phyloP scores from a whole-genome alignment of 2,797 vertebrate species.

The Gorsachius magnificus region DNA sequence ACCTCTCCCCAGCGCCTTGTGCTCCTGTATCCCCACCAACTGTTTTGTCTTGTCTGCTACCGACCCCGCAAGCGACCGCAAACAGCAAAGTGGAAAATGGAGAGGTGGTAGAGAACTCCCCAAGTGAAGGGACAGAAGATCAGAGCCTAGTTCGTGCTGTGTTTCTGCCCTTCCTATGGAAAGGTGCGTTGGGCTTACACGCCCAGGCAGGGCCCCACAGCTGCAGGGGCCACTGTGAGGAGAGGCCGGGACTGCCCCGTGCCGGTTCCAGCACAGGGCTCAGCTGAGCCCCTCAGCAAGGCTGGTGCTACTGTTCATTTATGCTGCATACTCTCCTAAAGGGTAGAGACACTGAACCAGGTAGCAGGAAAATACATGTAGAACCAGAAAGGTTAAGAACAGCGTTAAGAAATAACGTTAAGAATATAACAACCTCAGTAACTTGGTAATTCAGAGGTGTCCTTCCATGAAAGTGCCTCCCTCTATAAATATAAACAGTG shows the following conservation, averaged over 20 bases:
- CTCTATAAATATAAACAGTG: not conserved
- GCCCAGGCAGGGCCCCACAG: not conserved
- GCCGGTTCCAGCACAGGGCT: fast-evolving
- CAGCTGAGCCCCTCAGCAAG: not conserved
- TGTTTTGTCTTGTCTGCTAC: fast-evolving
- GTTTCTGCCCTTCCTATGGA: not conserved
- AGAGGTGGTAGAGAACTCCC: not conserved
- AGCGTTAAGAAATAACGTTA: not conserved
- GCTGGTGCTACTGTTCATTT: fast-evolving
- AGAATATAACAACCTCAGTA: too few relatives aligned
- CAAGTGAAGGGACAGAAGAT: fast-evolving
- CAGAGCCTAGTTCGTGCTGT: fast-evolving
- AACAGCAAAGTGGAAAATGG: not conserved
- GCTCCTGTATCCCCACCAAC: not conserved
- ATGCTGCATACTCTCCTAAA: fast-evolving
- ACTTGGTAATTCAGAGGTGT: not conserved
- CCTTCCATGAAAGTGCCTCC: not conserved
- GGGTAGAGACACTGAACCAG: too few relatives aligned
- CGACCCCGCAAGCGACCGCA: fast-evolving
- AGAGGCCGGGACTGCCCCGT: not conserved
- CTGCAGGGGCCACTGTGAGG: not conserved
- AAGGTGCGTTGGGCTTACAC: fast-evolving
- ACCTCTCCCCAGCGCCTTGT: fast-evolving
- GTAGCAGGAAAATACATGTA: fast-evolving
- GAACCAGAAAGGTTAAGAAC: not conserved